Conservation (phyloP, 1,140 invertebrate species). For the Bombyx mandarina region DNA sequence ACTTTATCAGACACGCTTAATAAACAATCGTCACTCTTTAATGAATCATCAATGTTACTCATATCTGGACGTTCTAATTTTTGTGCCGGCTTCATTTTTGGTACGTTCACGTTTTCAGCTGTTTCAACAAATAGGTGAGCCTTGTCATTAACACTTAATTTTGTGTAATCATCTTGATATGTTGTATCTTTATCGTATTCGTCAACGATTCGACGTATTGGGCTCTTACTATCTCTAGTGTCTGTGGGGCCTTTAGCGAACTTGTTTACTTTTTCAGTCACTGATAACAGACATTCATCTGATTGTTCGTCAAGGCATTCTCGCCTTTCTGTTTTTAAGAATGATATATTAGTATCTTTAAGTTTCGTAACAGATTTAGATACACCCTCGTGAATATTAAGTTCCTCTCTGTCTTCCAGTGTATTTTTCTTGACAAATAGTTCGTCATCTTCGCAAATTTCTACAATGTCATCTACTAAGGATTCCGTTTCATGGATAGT, state of each 20-base stretch:
- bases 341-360: slow-evolving; percentile 37
- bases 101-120: slow-evolving; percentile 71
- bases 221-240: slow-evolving; percentile 40
- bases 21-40: slow-evolving; percentile 71
- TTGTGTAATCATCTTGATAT: slow-evolving; percentile 74
- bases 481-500: slow-evolving; percentile 66
- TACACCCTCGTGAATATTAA: slow-evolving; percentile 72
- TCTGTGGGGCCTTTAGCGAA: slow-evolving; percentile 63
- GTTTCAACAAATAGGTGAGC: slow-evolving; percentile 76
- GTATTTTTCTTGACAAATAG: slow-evolving; percentile 42
- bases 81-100: slow-evolving; percentile 51
- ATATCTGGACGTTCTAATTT: slow-evolving; percentile 67
- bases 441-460: slow-evolving; percentile 70
- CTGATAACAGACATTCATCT: slow-evolving; percentile 72
- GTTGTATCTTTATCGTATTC: slow-evolving; percentile 65
- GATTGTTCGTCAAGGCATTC: slow-evolving; percentile 47
- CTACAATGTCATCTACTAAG: slow-evolving; percentile 68
- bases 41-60: slow-evolving; percentile 69
- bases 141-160: slow-evolving; percentile 77
- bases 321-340: slow-evolving; percentile 46
- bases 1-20: slow-evolving; percentile 75
- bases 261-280: slow-evolving; percentile 75
- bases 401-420: slow-evolving; percentile 32
- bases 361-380: slow-evolving; percentile 41
- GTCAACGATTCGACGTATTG: slow-evolving; percentile 45